Conservation (phyloP, 2,888 invertebrate species). For the Lepidocyrtoides sp. region DNA sequence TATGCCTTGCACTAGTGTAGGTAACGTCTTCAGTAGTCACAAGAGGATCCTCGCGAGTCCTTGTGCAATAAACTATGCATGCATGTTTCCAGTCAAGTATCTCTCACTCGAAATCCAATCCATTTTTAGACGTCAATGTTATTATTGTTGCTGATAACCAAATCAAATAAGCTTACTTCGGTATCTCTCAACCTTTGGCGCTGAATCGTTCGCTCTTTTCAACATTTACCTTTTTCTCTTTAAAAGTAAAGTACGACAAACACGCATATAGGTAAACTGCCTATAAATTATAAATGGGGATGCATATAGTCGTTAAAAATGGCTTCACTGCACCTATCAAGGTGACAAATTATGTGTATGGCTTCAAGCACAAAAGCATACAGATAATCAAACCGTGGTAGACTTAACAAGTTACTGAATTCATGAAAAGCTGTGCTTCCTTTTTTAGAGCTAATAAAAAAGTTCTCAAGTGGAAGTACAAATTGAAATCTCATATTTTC, state of each 20-base stretch:
- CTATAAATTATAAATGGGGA: no score
- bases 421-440: slow-evolving; percentile 14
- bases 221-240: no score
- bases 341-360: no score
- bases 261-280: no score
- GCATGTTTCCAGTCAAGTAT: slow-evolving; percentile 25
- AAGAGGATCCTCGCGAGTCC: not conserved
- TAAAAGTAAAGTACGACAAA: no score
- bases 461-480: not conserved
- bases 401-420: not conserved
- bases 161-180: no score
- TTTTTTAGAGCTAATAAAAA: slow-evolving; percentile 46
- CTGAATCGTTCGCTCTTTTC: no score
- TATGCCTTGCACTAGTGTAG: no score
- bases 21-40: not conserved
- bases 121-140: not conserved
- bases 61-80: no score
- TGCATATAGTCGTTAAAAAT: no score
- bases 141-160: not conserved
- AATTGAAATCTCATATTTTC: slow-evolving; percentile 48
- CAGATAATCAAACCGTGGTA: not conserved
- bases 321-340: not conserved
- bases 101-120: not conserved
- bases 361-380: no score
- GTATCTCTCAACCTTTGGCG: no score